Percentiles rank a stretch among this genome's conserved stretches.
phyloP scores from a whole-genome alignment of 2,113 vertebrate species.

The Paraplagusia blochii region DNA sequence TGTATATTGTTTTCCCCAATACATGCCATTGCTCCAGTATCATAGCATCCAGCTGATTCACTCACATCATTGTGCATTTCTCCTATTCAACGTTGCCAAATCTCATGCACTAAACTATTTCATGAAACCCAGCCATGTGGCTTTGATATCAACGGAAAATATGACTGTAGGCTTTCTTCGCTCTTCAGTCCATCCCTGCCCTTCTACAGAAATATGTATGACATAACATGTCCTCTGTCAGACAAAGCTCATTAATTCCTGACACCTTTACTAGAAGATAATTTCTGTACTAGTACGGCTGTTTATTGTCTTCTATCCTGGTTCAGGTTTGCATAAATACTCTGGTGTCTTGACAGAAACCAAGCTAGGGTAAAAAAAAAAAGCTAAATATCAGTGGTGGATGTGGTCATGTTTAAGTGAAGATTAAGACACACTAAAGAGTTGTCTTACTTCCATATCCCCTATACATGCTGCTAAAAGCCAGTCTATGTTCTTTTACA shows the following conservation, averaged over 20 bases:
- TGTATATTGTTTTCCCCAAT: constrained; percentile 30
- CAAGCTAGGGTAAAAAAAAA: constrained; percentile 45
- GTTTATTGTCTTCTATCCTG: constrained; percentile 52
- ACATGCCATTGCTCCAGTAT: constrained; percentile 13
- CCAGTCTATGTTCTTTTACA: constrained; percentile 36
- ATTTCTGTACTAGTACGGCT: constrained; percentile 45
- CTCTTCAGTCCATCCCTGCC: constrained; percentile 47
- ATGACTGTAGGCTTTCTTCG: constrained; percentile 65
- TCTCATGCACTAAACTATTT: constrained; percentile 57
- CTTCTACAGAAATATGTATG: constrained; percentile 55
- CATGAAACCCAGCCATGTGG: constrained; percentile 74
- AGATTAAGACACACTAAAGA: constrained; percentile 58
- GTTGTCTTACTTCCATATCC: constrained; percentile 28
- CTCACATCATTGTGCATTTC: constrained; percentile 40
- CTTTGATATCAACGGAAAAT: constrained; percentile 78
- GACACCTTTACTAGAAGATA: constrained; percentile 56
- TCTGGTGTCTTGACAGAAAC: constrained; percentile 53
- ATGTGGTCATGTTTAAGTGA: constrained; percentile 59
- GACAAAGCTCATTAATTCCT: constrained; percentile 34
- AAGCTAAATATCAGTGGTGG: constrained; percentile 22
- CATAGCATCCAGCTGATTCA: constrained; percentile 32
- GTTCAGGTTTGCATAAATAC: constrained; percentile 56
- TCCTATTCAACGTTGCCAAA: constrained; percentile 47
- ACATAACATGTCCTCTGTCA: constrained; percentile 35
- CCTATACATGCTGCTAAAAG: constrained; percentile 57